Percentiles rank a stretch among this genome's conserved stretches.
Evolutionary conservation across 1,140 invertebrate genomes (phyloP).

Genomic region (Drosophila auraria): DNA sequence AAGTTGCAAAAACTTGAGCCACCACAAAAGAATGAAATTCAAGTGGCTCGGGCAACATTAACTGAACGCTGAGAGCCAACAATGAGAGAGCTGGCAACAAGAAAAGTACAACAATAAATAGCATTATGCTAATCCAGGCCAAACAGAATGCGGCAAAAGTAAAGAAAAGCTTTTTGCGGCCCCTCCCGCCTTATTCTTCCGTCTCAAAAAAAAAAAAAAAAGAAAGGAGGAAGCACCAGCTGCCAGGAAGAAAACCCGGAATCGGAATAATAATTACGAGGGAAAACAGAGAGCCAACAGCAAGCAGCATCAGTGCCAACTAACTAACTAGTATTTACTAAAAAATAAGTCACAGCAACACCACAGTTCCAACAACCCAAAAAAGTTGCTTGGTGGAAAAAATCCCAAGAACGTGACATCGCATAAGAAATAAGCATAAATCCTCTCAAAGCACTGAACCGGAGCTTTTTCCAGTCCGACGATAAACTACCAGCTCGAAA

Average conservation of each 20-base stretch:
- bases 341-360: slow-evolving; percentile 44
- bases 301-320: slow-evolving; percentile 20
- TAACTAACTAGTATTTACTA: slow-evolving; percentile 56
- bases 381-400: slow-evolving; percentile 2
- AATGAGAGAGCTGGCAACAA: slow-evolving; percentile 63
- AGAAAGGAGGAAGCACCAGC: slow-evolving; percentile 58
- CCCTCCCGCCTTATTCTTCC: background rate
- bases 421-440: slow-evolving; percentile 48
- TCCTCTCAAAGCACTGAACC: slow-evolving; percentile 24
- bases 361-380: slow-evolving; percentile 16
- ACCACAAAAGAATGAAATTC: slow-evolving; percentile 51
- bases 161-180: slow-evolving; percentile 64
- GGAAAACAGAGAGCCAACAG: slow-evolving; percentile 7
- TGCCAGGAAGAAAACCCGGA: slow-evolving; percentile 45
- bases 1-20: slow-evolving; percentile 35
- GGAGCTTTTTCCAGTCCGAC: slow-evolving; percentile 22
- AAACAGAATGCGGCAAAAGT: slow-evolving; percentile 78
- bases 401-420: slow-evolving; percentile 40
- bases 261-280: slow-evolving; percentile 51
- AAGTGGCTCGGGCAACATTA: slow-evolving; percentile 66
- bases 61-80: slow-evolving; percentile 47
- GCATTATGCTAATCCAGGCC: slow-evolving; percentile 81
- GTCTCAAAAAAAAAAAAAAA: slow-evolving; percentile 2
- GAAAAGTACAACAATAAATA: slow-evolving; percentile 79
- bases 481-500: slow-evolving; percentile 38